A percentile compares a stretch with the other conserved stretches of the same genome.
These are phyloP conservation scores for Neoaliturus tenellus DNA, from an alignment of 2,888 invertebrate species.

Conservation along the genomic window DNA sequence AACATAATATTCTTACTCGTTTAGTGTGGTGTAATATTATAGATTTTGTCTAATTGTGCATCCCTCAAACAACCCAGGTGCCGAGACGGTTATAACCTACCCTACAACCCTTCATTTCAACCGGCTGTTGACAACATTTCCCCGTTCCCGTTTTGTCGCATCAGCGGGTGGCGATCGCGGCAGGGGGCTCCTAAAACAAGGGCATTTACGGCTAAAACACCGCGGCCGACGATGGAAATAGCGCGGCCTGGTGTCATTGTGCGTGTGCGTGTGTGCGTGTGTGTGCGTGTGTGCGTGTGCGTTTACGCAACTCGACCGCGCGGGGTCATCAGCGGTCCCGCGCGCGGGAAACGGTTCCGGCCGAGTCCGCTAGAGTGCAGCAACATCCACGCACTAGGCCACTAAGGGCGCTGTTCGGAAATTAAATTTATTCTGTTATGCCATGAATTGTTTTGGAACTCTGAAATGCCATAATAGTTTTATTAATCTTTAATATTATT, in stretches of 20 bases:
- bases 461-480: too few relatives aligned
- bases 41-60: too few relatives aligned
- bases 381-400: background rate
- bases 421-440: too few relatives aligned
- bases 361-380: constrained; percentile 35
- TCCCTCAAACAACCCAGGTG: too few relatives aligned
- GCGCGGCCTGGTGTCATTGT: background rate
- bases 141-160: background rate
- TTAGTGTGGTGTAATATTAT: too few relatives aligned
- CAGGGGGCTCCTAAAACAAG: constrained; percentile 37
- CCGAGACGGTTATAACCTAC: too few relatives aligned
- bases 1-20: too few relatives aligned
- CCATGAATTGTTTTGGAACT: too few relatives aligned
- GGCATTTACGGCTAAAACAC: constrained; percentile 19
- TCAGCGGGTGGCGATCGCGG: constrained; percentile 24
- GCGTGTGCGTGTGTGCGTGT: background rate
- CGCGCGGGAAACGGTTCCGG: constrained; percentile 32
- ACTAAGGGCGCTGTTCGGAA: too few relatives aligned
- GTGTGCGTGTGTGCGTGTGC: constrained; percentile 2
- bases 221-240: background rate
- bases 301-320: constrained; percentile 43
- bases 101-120: too few relatives aligned
- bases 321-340: constrained; percentile 25
- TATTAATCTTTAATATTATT: too few relatives aligned
- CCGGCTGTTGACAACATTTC: background rate